Conservation (phyloP, 2,888 invertebrate species). For the Ceramica pisi region DNA sequence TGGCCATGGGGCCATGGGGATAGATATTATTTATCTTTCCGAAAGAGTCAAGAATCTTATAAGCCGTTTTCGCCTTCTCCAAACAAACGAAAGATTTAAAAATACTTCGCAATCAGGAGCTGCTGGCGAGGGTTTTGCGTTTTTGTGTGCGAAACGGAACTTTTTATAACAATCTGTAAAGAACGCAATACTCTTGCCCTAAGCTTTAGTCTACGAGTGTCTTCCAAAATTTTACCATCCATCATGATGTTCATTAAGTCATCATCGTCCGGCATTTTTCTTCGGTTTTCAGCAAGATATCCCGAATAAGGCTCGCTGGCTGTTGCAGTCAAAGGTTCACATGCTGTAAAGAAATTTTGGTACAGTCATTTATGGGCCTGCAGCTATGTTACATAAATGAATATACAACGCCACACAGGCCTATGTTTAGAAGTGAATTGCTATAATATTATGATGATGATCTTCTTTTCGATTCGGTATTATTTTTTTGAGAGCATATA, state of each 20-base stretch:
- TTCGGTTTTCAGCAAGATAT: not conserved
- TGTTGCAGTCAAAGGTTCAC: not conserved
- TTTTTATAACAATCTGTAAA: not conserved
- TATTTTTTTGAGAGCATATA: not conserved
- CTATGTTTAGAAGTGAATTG: not conserved
- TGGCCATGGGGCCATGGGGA: no score
- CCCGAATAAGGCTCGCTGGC: not conserved
- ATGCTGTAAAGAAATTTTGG: conserved; percentile 24
- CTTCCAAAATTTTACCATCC: conserved; percentile 32
- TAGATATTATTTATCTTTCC: not conserved
- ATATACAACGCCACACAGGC: not conserved
- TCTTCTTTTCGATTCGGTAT: not conserved
- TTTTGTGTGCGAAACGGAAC: not conserved
- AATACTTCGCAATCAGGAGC: conserved; percentile 9
- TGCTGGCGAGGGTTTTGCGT: not conserved
- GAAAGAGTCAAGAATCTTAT: not conserved
- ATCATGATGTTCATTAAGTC: conserved; percentile 32
- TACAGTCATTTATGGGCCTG: not conserved
- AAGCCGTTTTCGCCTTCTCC: not conserved
- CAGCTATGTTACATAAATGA: not conserved
- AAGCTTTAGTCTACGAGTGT: not conserved
- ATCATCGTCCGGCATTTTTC: not conserved
- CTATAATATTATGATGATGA: not conserved
- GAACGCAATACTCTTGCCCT: conserved; percentile 10
- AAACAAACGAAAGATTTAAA: not conserved